Base-by-base conservation (phyloP, 2,113 vertebrate genomes). In the Nycticebus coucang region DNA sequence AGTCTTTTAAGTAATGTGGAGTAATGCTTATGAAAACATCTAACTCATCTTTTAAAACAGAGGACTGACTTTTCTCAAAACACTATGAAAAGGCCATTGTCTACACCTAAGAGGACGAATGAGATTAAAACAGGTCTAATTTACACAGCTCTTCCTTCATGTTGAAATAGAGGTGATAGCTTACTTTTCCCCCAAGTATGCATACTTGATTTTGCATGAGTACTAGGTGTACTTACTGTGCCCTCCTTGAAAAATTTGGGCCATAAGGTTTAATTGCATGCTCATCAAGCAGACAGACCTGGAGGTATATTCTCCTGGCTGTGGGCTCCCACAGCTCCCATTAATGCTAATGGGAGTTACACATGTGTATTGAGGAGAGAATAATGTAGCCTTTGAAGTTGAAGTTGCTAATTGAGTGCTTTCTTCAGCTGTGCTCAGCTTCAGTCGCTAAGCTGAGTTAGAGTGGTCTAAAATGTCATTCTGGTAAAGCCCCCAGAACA, bases 321-420 rank as follows among this genome's bases (percentile, higher is more conserved):
- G 2, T 87, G 74, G 89, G 33, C 84, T 97, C 91, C 95, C 96
- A 92, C 72, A 91, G 95, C 91, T 97, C 94, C 91, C 89, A 90
- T 96, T 97, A 97, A 96, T 93, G 91, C 90, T 97, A 96, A 97
- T 97, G 84, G 92, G 89, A 97, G 84, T 95, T 68, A 94, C 93
- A 97, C 96, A 71, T 97, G 97, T 96, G 95, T 95, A 87, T 50
- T 96, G 94, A 96, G 91, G 93, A 95, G 82, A 93, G 91, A 4
- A 92, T 93, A 96, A 92, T 96, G 41, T 18, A 93, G 83, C 59
- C 95, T 97, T 97, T 97, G 96, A 98, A 97, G 97, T 0, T 88
- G 62, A 84, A 95, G 85, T 87, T 96, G 78, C 91, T 97, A 97
- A 97, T 96, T 97, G 97, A 97, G 90, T 91, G 83, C 80, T 97